Conservation (phyloP, 2,888 invertebrate species). For the Schizaphis graminum region DNA sequence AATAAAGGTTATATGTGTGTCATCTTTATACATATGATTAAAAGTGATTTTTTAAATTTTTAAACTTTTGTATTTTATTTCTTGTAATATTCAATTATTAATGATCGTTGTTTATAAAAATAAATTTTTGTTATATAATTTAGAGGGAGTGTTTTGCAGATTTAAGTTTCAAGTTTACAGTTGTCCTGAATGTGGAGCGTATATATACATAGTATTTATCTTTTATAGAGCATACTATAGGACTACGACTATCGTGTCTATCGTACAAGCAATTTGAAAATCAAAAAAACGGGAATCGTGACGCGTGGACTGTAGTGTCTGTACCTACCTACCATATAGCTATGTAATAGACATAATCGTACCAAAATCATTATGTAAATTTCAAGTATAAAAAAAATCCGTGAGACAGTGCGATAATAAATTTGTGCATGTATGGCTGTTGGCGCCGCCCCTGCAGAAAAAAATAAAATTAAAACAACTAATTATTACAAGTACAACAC, state of each 20-base stretch:
- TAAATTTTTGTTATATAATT: neutral
- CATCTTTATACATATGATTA: neutral
- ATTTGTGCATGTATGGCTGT: neutral
- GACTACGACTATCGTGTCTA: neutral
- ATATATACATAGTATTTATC: neutral
- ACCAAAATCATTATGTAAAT: neutral
- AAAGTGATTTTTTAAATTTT: neutral
- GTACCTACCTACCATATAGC: neutral
- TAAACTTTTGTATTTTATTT: neutral
- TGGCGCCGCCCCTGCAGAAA: neutral
- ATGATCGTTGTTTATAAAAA: neutral
- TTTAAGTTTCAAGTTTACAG: neutral
- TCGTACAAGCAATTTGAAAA: too few species aligned
- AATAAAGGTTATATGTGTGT: neutral
- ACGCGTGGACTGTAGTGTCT: neutral
- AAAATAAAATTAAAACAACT: neutral
- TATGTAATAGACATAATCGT: neutral
- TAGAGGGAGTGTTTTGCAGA: neutral
- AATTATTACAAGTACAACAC: conserved; percentile 7
- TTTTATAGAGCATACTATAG: neutral
- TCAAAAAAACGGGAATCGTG: neutral
- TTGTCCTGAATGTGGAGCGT: neutral
- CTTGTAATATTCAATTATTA: neutral
- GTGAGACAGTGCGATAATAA: neutral
- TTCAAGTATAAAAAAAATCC: neutral